Conservation (phyloP, 2,888 invertebrate genomes). For the Caenorhabditis sulstoni region DNA sequence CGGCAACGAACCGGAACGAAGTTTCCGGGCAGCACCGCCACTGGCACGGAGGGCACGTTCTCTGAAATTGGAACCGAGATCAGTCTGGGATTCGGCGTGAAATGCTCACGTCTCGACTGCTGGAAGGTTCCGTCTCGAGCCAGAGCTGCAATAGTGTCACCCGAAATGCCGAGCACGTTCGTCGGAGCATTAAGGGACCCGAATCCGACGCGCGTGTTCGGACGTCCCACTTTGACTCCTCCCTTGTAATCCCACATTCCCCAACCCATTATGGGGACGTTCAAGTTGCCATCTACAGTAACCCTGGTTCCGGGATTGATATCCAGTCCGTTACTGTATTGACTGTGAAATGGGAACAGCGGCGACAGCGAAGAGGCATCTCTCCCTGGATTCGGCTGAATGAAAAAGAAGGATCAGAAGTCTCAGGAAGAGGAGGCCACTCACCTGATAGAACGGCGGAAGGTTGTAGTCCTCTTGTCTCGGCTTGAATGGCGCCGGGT, state of each 20-base stretch:
- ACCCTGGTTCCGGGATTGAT: constrained; percentile 75
- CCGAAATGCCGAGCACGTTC: constrained; percentile 73
- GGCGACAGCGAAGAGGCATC: constrained; percentile 74
- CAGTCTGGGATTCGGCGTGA: too few species aligned
- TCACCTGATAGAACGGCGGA: constrained; percentile 76
- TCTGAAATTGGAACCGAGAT: constrained; percentile 58
- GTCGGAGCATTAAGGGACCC: constrained; percentile 72
- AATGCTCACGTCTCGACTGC: constrained; percentile 71
- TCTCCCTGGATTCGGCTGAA: constrained; percentile 76
- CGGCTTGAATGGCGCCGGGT: constrained; percentile 74
- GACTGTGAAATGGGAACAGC: constrained; percentile 74
- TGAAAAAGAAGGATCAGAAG: not conserved
- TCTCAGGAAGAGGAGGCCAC: not conserved
- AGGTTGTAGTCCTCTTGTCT: constrained; percentile 75
- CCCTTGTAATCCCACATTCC: constrained; percentile 78
- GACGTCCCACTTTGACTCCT: constrained; percentile 72
- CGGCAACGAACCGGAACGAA: constrained; percentile 76
- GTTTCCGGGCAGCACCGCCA: constrained; percentile 76
- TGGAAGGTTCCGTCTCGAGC: constrained; percentile 74
- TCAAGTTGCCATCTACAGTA: constrained; percentile 75
- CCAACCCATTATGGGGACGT: constrained; percentile 75
- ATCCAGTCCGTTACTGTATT: constrained; percentile 75
- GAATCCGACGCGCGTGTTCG: constrained; percentile 73
- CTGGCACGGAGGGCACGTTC: constrained; percentile 71
- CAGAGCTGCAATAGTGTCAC: constrained; percentile 71